Conservation (phyloP, 2,113 vertebrate genomes). For the Rhinogobius similis region DNA sequence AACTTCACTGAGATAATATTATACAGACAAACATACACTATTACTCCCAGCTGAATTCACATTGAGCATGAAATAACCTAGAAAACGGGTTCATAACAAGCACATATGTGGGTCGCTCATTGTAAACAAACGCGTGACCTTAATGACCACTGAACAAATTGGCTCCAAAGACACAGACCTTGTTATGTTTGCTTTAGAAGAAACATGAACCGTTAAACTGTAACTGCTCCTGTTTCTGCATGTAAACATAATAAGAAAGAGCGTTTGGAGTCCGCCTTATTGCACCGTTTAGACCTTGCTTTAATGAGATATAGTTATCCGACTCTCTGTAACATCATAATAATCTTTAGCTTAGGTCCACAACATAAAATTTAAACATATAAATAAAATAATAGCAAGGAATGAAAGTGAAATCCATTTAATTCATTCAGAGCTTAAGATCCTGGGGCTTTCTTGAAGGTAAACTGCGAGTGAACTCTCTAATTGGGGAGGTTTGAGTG, state of each 20-base stretch:
- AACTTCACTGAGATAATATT: not conserved
- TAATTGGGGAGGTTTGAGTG: not conserved
- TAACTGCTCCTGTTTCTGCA: not conserved
- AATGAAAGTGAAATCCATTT: not conserved
- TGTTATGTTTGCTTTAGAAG: not conserved
- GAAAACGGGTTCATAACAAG: not conserved
- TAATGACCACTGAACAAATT: conserved; percentile 9
- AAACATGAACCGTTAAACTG: not conserved
- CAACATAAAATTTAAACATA: not conserved
- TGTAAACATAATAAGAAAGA: not conserved
- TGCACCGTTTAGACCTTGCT: not conserved
- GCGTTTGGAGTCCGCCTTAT: not conserved
- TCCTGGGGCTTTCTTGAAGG: conserved; percentile 5
- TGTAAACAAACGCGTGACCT: conserved; percentile 4
- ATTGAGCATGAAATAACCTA: conserved; percentile 4
- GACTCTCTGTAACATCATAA: too few relatives aligned
- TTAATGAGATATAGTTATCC: too few relatives aligned
- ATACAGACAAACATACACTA: not conserved
- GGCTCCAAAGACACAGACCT: conserved; percentile 1
- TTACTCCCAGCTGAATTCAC: not conserved
- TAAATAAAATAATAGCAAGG: not conserved
- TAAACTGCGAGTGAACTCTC: not conserved
- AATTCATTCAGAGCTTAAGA: not conserved
- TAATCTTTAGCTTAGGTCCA: not conserved
- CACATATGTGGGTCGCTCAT: not conserved